A percentile compares a stretch with the other conserved stretches of the same genome.
phyloP scores from a whole-genome alignment of 2,797 vertebrate genomes.

The Silurus aristotelis region DNA sequence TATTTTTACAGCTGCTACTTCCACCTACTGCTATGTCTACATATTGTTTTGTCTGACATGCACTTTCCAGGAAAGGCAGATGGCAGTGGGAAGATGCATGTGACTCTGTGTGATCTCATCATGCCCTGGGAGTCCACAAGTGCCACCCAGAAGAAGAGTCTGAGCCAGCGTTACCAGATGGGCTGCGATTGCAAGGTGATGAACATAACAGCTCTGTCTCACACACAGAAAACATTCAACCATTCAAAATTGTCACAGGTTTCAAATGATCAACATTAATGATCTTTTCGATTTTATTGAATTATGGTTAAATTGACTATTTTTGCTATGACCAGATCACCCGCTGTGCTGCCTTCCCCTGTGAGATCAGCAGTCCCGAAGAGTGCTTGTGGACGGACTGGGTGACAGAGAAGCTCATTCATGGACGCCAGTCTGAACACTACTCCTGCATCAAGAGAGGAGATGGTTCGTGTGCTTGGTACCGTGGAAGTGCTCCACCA shows the following conservation, averaged over 20 bases:
- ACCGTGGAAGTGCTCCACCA: slow-evolving; percentile 88
- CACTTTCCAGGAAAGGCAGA: slow-evolving; percentile 85
- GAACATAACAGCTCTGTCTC: slow-evolving; percentile 1
- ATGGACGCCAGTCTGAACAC: slow-evolving; percentile 94
- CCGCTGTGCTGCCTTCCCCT: slow-evolving; percentile 91
- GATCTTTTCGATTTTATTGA: neutral
- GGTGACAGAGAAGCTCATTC: slow-evolving; percentile 96
- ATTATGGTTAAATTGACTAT: neutral
- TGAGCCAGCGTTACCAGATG: slow-evolving; percentile 98
- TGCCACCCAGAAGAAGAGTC: slow-evolving; percentile 95
- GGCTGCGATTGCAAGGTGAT: slow-evolving; percentile 98
- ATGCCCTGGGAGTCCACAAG: slow-evolving; percentile 93
- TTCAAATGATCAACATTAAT: neutral
- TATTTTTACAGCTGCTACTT: slow-evolving; percentile 16
- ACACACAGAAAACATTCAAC: slow-evolving; percentile 16
- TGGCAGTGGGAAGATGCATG: slow-evolving; percentile 85
- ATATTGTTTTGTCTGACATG: slow-evolving; percentile 40
- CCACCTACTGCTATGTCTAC: slow-evolving; percentile 19
- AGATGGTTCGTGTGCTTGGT: slow-evolving; percentile 95
- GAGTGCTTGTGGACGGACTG: slow-evolving; percentile 99
- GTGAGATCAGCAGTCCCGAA: slow-evolving; percentile 86
- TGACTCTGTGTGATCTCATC: slow-evolving; percentile 96
- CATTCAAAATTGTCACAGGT: neutral
- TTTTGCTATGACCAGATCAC: slow-evolving; percentile 78
- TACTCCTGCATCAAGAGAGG: slow-evolving; percentile 95